phyloP scores from a whole-genome alignment of 92 coral and sea anemone genomes.

The Phenganax stokvisi region DNA sequence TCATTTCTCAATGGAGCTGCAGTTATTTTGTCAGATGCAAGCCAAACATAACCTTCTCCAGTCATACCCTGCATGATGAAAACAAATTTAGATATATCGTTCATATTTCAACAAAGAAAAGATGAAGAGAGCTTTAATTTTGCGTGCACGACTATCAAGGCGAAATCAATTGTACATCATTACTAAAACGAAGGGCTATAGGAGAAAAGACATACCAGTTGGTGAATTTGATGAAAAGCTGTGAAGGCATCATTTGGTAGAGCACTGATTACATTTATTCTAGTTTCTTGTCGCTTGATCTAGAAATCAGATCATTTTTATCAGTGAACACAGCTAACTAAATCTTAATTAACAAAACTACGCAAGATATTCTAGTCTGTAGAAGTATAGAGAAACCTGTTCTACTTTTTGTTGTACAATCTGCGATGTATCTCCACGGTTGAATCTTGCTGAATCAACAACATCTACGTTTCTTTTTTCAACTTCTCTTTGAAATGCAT shows the following conservation, averaged over 20 bases:
- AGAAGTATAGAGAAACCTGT: conserved; percentile 50
- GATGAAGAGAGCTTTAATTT: background rate
- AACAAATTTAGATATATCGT: background rate
- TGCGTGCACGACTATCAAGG: too few species aligned
- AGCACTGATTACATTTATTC: conserved; percentile 77
- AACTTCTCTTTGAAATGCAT: conserved; percentile 70
- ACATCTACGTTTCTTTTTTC: conserved; percentile 72
- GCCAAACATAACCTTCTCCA: conserved; percentile 99
- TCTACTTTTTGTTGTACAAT: conserved; percentile 73
- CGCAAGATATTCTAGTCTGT: background rate
- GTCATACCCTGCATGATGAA: conserved; percentile 71
- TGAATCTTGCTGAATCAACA: conserved; percentile 65
- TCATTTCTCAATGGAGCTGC: conserved; percentile 69
- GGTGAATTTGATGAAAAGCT: conserved; percentile 65
- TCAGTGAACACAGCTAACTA: background rate
- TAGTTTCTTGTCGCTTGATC: conserved; percentile 86
- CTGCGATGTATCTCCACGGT: conserved; percentile 61
- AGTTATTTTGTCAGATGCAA: conserved; percentile 78
- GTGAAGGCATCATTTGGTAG: conserved; percentile 66
- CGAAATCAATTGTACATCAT: background rate
- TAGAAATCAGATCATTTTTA: conserved; percentile 23
- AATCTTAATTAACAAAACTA: background rate
- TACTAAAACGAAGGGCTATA: background rate
- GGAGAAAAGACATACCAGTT: conserved; percentile 9
- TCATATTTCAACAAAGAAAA: background rate